Base-by-base conservation (phyloP, 2,888 invertebrate species). In the Drosophila acutilabella region DNA sequence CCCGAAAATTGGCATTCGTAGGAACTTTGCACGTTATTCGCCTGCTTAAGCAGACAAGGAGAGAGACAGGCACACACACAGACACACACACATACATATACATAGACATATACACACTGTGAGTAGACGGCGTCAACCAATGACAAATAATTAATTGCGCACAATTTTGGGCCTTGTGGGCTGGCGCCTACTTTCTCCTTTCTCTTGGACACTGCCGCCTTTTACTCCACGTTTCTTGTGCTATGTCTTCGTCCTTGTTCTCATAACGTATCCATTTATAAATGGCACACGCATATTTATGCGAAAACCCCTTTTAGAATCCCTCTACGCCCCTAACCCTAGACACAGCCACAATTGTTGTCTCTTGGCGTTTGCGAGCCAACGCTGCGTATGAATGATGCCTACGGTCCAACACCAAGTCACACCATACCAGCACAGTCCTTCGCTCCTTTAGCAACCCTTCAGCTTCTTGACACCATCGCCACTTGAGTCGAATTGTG, bases 71-170 rank as follows among this genome's bases (percentile, higher is more conserved):
- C 23, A 50, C 11, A 44, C 41, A 45, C 16, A 40, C 16, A 57
- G 30, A 65, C 40, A 33, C 30, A 54, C 11, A 38, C n/a, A 41
- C 30, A 42, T 2, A 42, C 36, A n/a, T n/a, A n/a, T n/a, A n/a
- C n/a, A 45, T 30, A 57, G 11, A 53, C 4, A 41, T 26, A 38
- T 33, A 20, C 30, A 48, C 33, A 58, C 40, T 44, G 8, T 50
- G 13, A 57, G 38, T 36, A 64, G 57, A 74, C 70, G 73, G 70
- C 77, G 72, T 70, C 71, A 78, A 62, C 71, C 80, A 83, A 87
- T 81, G 87, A 81, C 88, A 84, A 84, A 84, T 84, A 84, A 84
- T 84, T 84, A 88, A 88, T 84, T 84, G 88, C 74, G 76, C 70
- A 85, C 88, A 84, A 72, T 78, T 82, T 75, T 65, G 65, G 62